Base-by-base conservation (phyloP, 1,140 invertebrate genomes). In the Ectropis grisescens region DNA sequence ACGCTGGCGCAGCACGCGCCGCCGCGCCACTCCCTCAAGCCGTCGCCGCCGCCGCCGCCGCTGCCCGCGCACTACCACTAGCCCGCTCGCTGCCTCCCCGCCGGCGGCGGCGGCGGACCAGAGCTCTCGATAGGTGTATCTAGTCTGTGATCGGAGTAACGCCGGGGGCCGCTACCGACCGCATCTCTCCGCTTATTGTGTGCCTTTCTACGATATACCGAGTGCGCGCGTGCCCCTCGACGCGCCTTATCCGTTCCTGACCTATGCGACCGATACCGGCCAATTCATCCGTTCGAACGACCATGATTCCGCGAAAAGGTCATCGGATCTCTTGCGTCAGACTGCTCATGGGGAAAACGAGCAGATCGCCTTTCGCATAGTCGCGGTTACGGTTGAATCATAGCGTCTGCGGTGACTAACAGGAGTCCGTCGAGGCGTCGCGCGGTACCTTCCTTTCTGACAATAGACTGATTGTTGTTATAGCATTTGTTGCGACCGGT, bases 381-480 rank as follows among this genome's bases (percentile, higher is more conserved):
- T n/a, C n/a, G n/a, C n/a, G n/a, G n/a, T n/a, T n/a, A n/a, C n/a
- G n/a, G n/a, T n/a, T 19, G 16, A 19, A 19, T 19, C 16, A 19
- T 8, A 19, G 16, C 16, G 16, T 8, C 8, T 8, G 3, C 16
- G 8, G 8, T 52, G 48, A 57, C 53, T 64, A 54, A 53, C 40
- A 37, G 58, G 55, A 54, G 44, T 64, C 68, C 65, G 67, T 67
- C 41, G 50, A 55, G 47, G 56, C 49, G 52, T 61, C 37, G 10
- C 52, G 46, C 53, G 50, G 53, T 68, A 76, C 69, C 65, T 76
- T 76, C 70, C 67, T 78, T 75, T 71, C 60, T 70, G 69, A 81
- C 76, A 78, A 81, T 81, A 81, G 76, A 81, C 76, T 81, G 76
- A 81, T 76, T 46, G 69, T 79, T 78, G 75, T 81, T 81, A 58